Base-by-base conservation (phyloP, 2,888 invertebrate species). In the Atrina japonica region DNA sequence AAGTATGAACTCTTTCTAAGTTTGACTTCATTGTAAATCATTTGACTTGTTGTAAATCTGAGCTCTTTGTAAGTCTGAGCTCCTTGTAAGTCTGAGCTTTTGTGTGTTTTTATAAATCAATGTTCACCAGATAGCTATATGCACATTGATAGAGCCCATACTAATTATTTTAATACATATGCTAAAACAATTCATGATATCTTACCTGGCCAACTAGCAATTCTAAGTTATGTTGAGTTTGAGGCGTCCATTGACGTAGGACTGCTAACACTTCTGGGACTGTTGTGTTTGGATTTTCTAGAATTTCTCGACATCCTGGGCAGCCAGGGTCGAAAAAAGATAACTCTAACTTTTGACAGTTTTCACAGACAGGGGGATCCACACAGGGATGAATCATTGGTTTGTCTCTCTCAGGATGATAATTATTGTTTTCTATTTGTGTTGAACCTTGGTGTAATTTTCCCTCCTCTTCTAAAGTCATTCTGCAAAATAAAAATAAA, bases 181-280 rank as follows among this genome's bases (percentile, higher is more conserved):
- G 2, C 14, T 21, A 3, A 18, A 2, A 18, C 21, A 11, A 9
- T 23, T 23, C 11, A n/a, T 14, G 11, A 11, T n/a, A 2, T 11
- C 75, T 76, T 74, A 91, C 92, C 89, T 92, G 91, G 66, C 88
- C 81, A 2, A 92, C 87, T 30, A 92, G 77, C 16, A 90, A 75
- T 67, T 91, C 89, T 58, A 92, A 83, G 59, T 89, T 90, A 49
- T 89, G 89, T 79, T 92, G 92, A 41, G 91, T 91, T 72, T 91
- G 90, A n/a, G 92, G 91, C 30, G 91, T 91, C 92, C 92, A 92
- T 82, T 92, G 92, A 43, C 92, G 80, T 70, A 92, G 78, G 43
- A 92, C 89, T 60, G 92, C 92, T 77, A 92, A 91, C 41, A 92
- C 88, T 67, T 92, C 91, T 56, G 91, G 87, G n/a, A 91, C 86